phyloP scores from a whole-genome alignment of 2,113 vertebrate species.

The Empidonax alnorum region DNA sequence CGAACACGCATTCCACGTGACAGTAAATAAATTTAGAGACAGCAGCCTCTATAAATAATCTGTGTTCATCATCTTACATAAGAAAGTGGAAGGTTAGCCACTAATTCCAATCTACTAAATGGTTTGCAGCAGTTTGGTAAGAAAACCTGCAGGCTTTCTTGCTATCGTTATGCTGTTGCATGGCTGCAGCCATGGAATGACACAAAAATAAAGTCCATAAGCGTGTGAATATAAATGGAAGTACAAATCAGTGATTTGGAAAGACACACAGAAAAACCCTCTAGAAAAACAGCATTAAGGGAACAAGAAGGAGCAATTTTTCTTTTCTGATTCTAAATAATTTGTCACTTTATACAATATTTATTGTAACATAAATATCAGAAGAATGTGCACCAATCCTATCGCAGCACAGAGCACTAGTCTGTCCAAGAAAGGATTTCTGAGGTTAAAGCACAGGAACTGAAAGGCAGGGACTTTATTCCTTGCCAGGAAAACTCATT shows the following conservation, averaged over 20 bases:
- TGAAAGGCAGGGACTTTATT: background rate
- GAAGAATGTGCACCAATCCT: background rate
- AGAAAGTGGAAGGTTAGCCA: constrained; percentile 46
- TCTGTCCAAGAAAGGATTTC: background rate
- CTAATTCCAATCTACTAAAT: constrained; percentile 47
- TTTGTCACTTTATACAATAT: background rate
- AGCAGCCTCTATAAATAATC: constrained; percentile 49
- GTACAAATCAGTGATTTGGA: constrained; percentile 25
- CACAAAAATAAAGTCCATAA: constrained; percentile 31
- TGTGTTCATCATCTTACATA: constrained; percentile 53
- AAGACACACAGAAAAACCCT: background rate
- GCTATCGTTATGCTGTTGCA: background rate
- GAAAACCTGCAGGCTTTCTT: constrained; percentile 56
- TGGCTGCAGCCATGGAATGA: background rate
- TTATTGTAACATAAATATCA: background rate
- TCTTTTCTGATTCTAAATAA: background rate
- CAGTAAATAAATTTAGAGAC: constrained; percentile 44
- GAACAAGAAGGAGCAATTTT: background rate
- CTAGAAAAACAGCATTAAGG: background rate
- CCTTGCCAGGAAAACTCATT: background rate
- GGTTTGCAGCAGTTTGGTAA: constrained; percentile 49
- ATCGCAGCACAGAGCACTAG: background rate
- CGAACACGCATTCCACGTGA: constrained; percentile 39
- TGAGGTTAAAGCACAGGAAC: background rate
- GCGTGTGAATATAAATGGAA: constrained; percentile 34